Evolutionary conservation across 2,888 invertebrate species (phyloP).

Genomic region (Endomychus coccineus): DNA sequence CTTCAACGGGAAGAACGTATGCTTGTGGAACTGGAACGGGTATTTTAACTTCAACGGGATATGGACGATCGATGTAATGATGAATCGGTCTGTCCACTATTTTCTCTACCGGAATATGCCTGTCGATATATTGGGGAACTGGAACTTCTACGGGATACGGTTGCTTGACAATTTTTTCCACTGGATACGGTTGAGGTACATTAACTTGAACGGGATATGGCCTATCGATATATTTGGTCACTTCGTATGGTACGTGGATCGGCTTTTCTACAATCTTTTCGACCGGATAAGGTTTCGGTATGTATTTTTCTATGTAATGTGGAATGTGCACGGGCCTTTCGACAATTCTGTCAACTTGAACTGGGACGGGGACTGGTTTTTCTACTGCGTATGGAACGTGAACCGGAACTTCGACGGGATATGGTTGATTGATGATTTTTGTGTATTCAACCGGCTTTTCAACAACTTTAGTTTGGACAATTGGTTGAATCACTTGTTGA

Average conservation of each 20-base stretch:
- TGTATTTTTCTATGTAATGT: no score
- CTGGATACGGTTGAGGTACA: constrained; percentile 25
- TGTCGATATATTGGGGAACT: no score
- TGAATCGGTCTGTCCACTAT: constrained; percentile 29
- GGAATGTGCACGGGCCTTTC: no score
- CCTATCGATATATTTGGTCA: no score
- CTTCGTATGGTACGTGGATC: constrained; percentile 16
- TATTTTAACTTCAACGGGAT: constrained; percentile 44
- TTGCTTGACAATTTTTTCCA: constrained; percentile 26
- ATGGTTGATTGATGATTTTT: constrained; percentile 37
- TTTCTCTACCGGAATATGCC: no score
- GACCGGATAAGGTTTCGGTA: no score
- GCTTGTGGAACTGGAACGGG: constrained; percentile 31
- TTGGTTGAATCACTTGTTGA: constrained; percentile 34
- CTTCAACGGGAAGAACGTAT: constrained; percentile 22
- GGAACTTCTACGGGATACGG: no score
- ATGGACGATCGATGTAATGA: constrained; percentile 29
- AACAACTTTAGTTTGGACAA: constrained; percentile 21
- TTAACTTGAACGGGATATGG: no score
- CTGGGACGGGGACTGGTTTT: constrained; percentile 1
- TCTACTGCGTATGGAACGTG: no score
- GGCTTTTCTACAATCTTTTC: constrained; percentile 36
- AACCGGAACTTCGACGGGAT: constrained; percentile 1
- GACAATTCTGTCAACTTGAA: no score
- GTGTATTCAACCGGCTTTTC: constrained; percentile 43